phyloP scores from a whole-genome alignment of 2,888 invertebrate species.

The Eilema griseolum region DNA sequence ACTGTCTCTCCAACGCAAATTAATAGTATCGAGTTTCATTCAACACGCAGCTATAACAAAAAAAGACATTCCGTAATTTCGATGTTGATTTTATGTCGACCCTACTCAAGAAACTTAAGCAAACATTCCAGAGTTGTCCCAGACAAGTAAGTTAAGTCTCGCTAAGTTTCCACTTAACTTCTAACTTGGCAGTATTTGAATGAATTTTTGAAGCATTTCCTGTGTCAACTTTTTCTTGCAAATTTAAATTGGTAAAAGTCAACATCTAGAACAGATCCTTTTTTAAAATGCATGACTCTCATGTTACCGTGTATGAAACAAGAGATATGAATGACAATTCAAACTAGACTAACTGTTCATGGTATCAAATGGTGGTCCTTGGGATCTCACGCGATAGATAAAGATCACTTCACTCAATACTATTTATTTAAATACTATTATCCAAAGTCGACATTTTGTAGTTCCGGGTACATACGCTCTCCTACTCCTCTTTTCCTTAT shows the following conservation, averaged over 20 bases:
- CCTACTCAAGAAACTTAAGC: slow-evolving; percentile 32
- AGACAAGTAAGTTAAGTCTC: not conserved
- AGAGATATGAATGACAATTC: not conserved
- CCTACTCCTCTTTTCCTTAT: no score
- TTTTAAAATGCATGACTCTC: not conserved
- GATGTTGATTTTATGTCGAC: slow-evolving; percentile 31
- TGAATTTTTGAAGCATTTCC: slow-evolving; percentile 4
- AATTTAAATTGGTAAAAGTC: not conserved
- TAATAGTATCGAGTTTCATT: not conserved
- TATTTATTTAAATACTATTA: no score
- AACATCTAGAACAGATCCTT: not conserved
- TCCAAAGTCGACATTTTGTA: no score
- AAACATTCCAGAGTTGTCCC: slow-evolving; percentile 2
- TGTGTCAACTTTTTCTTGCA: not conserved
- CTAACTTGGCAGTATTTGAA: slow-evolving; percentile 2
- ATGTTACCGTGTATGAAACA: not conserved
- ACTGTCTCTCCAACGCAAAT: not conserved
- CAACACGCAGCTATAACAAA: slow-evolving; percentile 1
- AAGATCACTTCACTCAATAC: no score
- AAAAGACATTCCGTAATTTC: slow-evolving; percentile 1
- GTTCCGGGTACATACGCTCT: no score
- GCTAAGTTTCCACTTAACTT: slow-evolving; percentile 4
- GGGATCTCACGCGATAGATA: no score
- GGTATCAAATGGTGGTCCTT: no score
- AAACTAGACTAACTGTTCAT: no score